A percentile compares a stretch with the other conserved stretches of the same genome.
phyloP scores from a whole-genome alignment of 2,797 vertebrate species.

The Neostethus bicornis region DNA sequence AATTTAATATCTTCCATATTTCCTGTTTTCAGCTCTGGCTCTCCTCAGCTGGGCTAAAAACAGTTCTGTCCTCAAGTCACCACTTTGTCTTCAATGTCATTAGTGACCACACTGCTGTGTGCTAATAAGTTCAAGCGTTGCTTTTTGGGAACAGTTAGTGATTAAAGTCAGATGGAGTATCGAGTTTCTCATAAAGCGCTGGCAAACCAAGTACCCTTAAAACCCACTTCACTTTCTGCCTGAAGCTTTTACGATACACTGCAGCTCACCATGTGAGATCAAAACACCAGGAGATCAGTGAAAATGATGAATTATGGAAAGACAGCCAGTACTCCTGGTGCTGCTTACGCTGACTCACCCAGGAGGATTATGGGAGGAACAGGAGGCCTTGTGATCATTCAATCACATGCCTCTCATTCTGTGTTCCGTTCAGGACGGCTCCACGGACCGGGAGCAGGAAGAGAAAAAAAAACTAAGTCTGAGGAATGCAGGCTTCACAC shows the following conservation, averaged over 20 bases:
- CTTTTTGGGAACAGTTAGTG: slow-evolving; percentile 31
- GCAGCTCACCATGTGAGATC: slow-evolving; percentile 44
- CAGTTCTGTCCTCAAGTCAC: slow-evolving; percentile 25
- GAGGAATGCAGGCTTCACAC: slow-evolving; percentile 14
- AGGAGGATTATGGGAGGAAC: slow-evolving; percentile 46
- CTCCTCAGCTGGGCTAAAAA: slow-evolving; percentile 46
- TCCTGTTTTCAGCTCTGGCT: slow-evolving; percentile 44
- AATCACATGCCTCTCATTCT: slow-evolving; percentile 74
- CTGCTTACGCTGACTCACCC: slow-evolving; percentile 57
- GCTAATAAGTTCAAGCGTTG: slow-evolving; percentile 6
- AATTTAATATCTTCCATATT: slow-evolving; percentile 59
- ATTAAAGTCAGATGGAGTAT: slow-evolving; percentile 40
- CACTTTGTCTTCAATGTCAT: background rate
- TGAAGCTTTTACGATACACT: slow-evolving; percentile 21
- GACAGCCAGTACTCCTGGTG: slow-evolving; percentile 28
- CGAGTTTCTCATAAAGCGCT: background rate
- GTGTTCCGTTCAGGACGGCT: slow-evolving; percentile 37
- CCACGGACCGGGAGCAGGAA: slow-evolving; percentile 24
- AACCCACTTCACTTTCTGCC: slow-evolving; percentile 7
- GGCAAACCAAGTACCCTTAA: slow-evolving; percentile 14
- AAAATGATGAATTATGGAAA: slow-evolving; percentile 19
- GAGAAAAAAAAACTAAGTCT: slow-evolving; percentile 17
- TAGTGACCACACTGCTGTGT: background rate
- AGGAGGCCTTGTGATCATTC: slow-evolving; percentile 65
- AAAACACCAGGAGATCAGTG: slow-evolving; percentile 31